Conservation (phyloP, 2,797 vertebrate genomes). For the Rhinoraja longicauda region DNA sequence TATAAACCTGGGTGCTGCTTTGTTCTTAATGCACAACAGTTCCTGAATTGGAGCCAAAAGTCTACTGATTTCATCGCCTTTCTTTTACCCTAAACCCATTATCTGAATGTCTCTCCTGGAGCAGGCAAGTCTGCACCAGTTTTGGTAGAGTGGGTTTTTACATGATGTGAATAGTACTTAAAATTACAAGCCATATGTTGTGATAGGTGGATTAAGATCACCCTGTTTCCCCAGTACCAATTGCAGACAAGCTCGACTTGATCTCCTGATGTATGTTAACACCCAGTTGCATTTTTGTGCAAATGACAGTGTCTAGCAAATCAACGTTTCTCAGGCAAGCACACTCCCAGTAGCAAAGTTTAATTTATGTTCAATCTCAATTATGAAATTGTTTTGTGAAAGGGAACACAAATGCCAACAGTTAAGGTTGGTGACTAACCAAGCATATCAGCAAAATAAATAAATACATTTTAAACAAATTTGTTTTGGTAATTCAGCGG, state of each 20-base stretch:
- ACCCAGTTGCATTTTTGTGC: slow-evolving; percentile 35
- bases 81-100: neutral
- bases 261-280: slow-evolving; percentile 36
- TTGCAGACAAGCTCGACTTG: slow-evolving; percentile 9
- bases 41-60: neutral
- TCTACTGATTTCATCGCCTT: neutral
- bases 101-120: neutral
- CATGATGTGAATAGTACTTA: slow-evolving; percentile 16
- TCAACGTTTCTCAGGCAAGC: neutral
- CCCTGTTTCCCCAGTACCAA: slow-evolving; percentile 34
- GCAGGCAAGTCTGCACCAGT: slow-evolving; percentile 18
- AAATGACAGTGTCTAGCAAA: slow-evolving; percentile 20
- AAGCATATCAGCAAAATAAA: neutral
- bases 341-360: neutral
- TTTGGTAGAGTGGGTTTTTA: neutral
- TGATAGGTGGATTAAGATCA: slow-evolving; percentile 38
- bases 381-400: slow-evolving; percentile 8
- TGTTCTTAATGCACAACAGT: neutral
- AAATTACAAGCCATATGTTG: slow-evolving; percentile 4
- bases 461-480: neutral
- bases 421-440: neutral
- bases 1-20: neutral
- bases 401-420: neutral
- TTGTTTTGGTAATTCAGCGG: neutral
- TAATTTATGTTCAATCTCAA: neutral